Percentiles rank a stretch among this genome's conserved stretches.
Conservation (phyloP, 2,888 invertebrate genomes). For the Ochropleura plecta region DNA sequence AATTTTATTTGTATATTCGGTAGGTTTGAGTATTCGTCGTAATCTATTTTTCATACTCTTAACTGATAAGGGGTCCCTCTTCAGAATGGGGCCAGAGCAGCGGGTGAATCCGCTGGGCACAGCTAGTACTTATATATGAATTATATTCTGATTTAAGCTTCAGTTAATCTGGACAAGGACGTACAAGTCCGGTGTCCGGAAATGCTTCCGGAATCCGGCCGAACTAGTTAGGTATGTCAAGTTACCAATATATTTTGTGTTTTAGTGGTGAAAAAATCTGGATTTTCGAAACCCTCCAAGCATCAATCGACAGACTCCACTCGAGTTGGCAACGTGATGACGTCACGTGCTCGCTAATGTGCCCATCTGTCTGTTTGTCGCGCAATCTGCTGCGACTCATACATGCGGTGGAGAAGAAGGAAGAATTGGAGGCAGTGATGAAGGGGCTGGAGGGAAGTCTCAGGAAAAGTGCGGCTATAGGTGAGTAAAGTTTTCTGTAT, state of each 20-base stretch:
- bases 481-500: slow-evolving; percentile 60
- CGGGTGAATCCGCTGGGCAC: too few species aligned
- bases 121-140: too few species aligned
- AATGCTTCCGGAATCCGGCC: neutral
- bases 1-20: too few species aligned
- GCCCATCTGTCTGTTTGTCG: slow-evolving; percentile 72
- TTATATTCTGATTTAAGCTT: too few species aligned
- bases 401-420: slow-evolving; percentile 49
- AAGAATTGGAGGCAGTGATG: slow-evolving; percentile 57
- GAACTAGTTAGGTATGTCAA: neutral
- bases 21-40: too few species aligned
- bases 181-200: neutral
- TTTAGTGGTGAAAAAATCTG: slow-evolving; percentile 85
- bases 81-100: too few species aligned
- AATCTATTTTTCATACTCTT: too few species aligned
- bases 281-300: slow-evolving; percentile 78
- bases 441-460: slow-evolving; percentile 53
- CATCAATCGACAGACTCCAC: slow-evolving; percentile 66
- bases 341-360: slow-evolving; percentile 68
- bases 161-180: neutral
- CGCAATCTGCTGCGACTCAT: slow-evolving; percentile 65
- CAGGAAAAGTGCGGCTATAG: slow-evolving; percentile 62
- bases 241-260: neutral
- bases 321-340: slow-evolving; percentile 70
- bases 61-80: too few species aligned